Base-by-base conservation (phyloP, 2,888 invertebrate genomes). In the Ennomos erosarius region DNA sequence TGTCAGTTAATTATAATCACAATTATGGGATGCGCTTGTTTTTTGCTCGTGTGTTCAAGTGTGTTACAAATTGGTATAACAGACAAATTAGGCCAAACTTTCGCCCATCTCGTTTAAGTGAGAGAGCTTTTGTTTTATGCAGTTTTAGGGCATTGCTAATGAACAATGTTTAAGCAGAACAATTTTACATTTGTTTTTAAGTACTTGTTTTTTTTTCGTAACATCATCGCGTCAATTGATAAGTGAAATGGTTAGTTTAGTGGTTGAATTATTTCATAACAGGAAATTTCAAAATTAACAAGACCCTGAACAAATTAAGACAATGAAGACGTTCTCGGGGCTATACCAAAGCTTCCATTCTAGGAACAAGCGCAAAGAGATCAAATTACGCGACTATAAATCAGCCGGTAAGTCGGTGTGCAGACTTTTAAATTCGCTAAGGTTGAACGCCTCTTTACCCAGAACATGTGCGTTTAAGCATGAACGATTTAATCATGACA, bases 391-490 rank as follows among this genome's bases (percentile, higher is more conserved):
- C 67, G 60, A 71, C 72, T 62, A 71, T 70, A 74, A 74, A 78
- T 74, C 75, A 76, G 74, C 67, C 71, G 63, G 64, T 67, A 75
- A 73, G 70, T 73, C 74, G 71, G 70, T 76, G 79, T 73, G 75
- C 73, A 74, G 77, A 76, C 78, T 83, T 79, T 74, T 74, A 75
- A 82, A 85, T 84, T 85, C 76, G 82, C 74, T 76, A 80, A 81
- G 82, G 78, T 79, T 80, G 75, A 82, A 79, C 76, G 81, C 76
- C 71, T 76, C 70, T 77, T 73, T 76, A 78, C 76, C 75, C 74
- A 78, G 76, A 79, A 77, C 78, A 77, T 78, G 81, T 82, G 81
- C 74, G 74, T 73, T 65, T 52, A 71, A 75, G 76, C 81, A 78
- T 83, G 78, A 75, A 79, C 68, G 77, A 82, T 82, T 77, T 81